phyloP scores from a whole-genome alignment of 92 coral and sea anemone species.

The Muricea muricata region DNA sequence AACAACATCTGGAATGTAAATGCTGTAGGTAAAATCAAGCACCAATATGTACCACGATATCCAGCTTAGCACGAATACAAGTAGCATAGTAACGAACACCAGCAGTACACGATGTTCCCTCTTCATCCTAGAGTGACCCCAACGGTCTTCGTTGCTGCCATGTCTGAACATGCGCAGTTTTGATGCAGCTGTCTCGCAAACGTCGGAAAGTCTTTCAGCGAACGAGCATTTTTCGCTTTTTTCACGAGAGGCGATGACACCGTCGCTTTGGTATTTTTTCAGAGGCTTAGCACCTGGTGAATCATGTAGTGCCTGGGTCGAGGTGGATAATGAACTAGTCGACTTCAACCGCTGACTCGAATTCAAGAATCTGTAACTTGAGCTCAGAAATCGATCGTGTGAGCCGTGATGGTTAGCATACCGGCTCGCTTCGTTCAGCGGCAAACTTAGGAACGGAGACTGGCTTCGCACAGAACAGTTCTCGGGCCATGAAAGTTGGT shows the following conservation, averaged over 20 bases:
- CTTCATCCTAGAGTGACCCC: conserved; percentile 16
- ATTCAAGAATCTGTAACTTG: not conserved
- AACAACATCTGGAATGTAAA: conserved; percentile 3
- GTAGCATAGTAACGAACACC: conserved; percentile 32
- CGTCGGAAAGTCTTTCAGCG: conserved; percentile 6
- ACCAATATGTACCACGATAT: conserved; percentile 41
- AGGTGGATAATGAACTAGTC: not conserved
- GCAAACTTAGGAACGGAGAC: not conserved
- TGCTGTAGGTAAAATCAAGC: not conserved
- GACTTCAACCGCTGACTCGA: not conserved
- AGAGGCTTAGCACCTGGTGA: not conserved
- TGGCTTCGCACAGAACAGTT: not conserved
- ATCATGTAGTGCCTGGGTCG: not conserved
- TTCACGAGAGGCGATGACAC: not conserved
- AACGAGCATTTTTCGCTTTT: not conserved
- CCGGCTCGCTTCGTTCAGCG: conserved; percentile 1
- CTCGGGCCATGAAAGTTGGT: not conserved
- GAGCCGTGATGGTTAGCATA: not conserved
- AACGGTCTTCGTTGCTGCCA: conserved; percentile 19
- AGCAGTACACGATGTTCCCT: conserved; percentile 26
- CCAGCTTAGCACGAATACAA: conserved; percentile 21
- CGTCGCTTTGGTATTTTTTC: not conserved
- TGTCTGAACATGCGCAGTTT: conserved; percentile 13
- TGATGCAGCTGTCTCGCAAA: conserved; percentile 25
- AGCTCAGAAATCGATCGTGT: not conserved